phyloP scores from a whole-genome alignment of 2,797 vertebrate species.

The Acanthurus tractus region DNA sequence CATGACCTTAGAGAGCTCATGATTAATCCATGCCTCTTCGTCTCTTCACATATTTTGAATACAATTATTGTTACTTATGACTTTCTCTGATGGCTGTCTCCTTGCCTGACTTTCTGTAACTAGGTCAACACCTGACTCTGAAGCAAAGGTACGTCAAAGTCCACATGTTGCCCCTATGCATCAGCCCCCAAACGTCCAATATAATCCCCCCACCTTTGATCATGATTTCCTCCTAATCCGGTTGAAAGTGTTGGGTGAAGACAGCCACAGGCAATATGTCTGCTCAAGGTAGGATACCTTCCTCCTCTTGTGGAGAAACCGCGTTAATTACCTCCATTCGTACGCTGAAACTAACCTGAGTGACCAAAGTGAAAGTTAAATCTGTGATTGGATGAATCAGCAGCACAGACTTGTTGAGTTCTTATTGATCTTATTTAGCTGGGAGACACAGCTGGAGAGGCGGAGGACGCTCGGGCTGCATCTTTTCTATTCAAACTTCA shows the following conservation, averaged over 20 bases:
- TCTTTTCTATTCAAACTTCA: slow-evolving; percentile 74
- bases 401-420: slow-evolving; percentile 29
- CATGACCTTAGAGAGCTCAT: slow-evolving; percentile 1
- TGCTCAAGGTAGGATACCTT: slow-evolving; percentile 48
- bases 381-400: slow-evolving; percentile 63
- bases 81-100: slow-evolving; percentile 19
- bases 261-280: slow-evolving; percentile 64
- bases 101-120: slow-evolving; percentile 43
- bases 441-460: slow-evolving; percentile 73
- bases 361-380: slow-evolving; percentile 66
- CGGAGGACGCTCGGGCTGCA: slow-evolving; percentile 52
- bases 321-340: slow-evolving; percentile 63
- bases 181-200: slow-evolving; percentile 55
- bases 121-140: slow-evolving; percentile 57
- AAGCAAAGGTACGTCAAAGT: slow-evolving; percentile 34
- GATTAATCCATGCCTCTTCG: background rate
- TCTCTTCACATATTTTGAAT: slow-evolving; percentile 13
- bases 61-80: slow-evolving; percentile 4
- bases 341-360: slow-evolving; percentile 45
- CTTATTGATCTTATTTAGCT: slow-evolving; percentile 54
- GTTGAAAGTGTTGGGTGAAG: slow-evolving; percentile 64
- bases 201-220: slow-evolving; percentile 77
- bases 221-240: slow-evolving; percentile 73
- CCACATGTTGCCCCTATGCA: slow-evolving; percentile 45
- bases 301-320: slow-evolving; percentile 51